phyloP scores from a whole-genome alignment of 2,113 vertebrate species.

The Paraplagusia blochii region DNA sequence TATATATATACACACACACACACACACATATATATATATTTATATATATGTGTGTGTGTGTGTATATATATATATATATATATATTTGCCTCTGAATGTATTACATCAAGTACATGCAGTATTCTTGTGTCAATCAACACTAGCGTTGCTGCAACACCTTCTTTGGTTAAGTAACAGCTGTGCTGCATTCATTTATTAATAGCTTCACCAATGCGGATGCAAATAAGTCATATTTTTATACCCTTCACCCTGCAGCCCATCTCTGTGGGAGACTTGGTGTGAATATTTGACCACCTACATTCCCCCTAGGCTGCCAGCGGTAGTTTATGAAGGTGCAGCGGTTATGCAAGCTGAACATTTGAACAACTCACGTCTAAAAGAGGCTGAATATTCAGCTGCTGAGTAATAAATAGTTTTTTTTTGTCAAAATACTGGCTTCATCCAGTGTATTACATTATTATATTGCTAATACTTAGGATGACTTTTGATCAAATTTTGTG shows the following conservation, averaged over 20 bases:
- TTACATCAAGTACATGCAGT: background rate
- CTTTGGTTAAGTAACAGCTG: slow-evolving; percentile 2
- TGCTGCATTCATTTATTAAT: slow-evolving; percentile 27
- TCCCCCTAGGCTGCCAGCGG: slow-evolving; percentile 23
- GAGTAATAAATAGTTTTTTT: no score
- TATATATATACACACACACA: background rate
- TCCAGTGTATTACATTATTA: no score
- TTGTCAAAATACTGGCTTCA: no score
- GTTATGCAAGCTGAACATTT: slow-evolving; percentile 17
- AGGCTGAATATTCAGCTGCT: no score
- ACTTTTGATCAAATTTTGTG: no score
- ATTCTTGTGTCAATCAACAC: background rate
- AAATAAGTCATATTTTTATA: slow-evolving; percentile 51
- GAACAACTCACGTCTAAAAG: background rate
- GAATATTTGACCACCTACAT: slow-evolving; percentile 37
- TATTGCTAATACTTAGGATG: no score
- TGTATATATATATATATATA: slow-evolving; percentile 1
- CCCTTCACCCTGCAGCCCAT: slow-evolving; percentile 27
- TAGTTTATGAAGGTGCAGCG: slow-evolving; percentile 21
- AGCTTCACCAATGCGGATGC: slow-evolving; percentile 27
- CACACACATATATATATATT: no score
- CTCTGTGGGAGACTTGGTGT: slow-evolving; percentile 40
- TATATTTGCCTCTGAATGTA: slow-evolving; percentile 7
- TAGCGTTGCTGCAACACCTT: background rate
- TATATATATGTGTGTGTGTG: background rate